Conservation (phyloP, 2,113 vertebrate species). For the Jaculus jaculus region DNA sequence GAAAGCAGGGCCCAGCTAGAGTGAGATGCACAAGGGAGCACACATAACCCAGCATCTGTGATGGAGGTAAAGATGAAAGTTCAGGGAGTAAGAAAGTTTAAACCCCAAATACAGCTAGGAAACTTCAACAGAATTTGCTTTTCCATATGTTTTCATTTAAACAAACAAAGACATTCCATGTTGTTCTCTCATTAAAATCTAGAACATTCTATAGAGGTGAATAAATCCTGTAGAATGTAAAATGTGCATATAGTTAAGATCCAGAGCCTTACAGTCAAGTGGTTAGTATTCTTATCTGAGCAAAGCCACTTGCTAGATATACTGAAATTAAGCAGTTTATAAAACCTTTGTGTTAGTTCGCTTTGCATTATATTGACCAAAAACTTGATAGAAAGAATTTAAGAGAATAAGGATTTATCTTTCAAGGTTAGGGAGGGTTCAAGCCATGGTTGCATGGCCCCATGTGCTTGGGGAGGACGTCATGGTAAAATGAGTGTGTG, state of each 20-base stretch:
- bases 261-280: not conserved
- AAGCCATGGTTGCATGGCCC: not conserved
- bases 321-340: not conserved
- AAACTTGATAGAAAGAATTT: not conserved
- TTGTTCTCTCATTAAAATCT: not conserved
- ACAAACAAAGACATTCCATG: not conserved
- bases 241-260: not conserved
- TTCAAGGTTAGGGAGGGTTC: not conserved
- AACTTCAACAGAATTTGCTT: not conserved
- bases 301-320: not conserved
- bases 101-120: not conserved
- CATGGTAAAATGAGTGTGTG: not conserved
- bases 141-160: not conserved
- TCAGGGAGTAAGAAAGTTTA: not conserved
- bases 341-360: not conserved
- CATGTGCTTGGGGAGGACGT: not conserved
- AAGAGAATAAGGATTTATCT: not conserved
- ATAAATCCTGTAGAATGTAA: not conserved
- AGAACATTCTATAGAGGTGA: not conserved
- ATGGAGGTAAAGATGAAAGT: not conserved
- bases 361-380: not conserved
- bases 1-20: not conserved
- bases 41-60: not conserved
- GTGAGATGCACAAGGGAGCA: not conserved
- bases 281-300: not conserved